Conservation (phyloP, 2,113 vertebrate genomes). For the Tretioscincus oriximinensis region DNA sequence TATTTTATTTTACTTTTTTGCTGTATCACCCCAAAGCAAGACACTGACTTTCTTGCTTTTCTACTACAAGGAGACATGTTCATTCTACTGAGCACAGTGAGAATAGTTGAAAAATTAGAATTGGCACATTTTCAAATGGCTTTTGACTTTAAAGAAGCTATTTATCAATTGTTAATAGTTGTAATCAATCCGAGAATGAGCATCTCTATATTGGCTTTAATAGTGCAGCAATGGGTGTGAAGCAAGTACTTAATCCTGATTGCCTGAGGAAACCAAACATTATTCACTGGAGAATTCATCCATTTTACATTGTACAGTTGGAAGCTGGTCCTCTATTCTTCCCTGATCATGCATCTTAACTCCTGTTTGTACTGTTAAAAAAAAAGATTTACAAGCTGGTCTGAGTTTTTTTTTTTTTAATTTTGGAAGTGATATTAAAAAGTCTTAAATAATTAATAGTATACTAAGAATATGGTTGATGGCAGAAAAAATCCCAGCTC, state of each 20-base stretch:
- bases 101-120: conserved; percentile 27
- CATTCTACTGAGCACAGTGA: neutral
- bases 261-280: conserved; percentile 49
- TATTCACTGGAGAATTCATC: conserved; percentile 50
- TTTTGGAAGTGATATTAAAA: no score
- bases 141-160: conserved; percentile 48
- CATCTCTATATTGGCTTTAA: conserved; percentile 52
- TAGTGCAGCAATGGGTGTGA: conserved; percentile 42
- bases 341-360: no score
- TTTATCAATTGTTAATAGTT: conserved; percentile 57
- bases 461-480: neutral
- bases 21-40: neutral
- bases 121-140: conserved; percentile 25
- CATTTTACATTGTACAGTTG: conserved; percentile 54
- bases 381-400: no score
- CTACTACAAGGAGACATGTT: conserved; percentile 23
- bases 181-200: conserved; percentile 28
- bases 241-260: conserved; percentile 48
- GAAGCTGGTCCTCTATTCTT: no score
- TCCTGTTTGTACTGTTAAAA: no score
- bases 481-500: neutral
- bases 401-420: no score
- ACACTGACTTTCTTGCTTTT: conserved; percentile 17
- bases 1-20: neutral
- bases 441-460: neutral